Evolutionary conservation across 2,113 vertebrate species (phyloP).

Genomic region (Carollia perspicillata): DNA sequence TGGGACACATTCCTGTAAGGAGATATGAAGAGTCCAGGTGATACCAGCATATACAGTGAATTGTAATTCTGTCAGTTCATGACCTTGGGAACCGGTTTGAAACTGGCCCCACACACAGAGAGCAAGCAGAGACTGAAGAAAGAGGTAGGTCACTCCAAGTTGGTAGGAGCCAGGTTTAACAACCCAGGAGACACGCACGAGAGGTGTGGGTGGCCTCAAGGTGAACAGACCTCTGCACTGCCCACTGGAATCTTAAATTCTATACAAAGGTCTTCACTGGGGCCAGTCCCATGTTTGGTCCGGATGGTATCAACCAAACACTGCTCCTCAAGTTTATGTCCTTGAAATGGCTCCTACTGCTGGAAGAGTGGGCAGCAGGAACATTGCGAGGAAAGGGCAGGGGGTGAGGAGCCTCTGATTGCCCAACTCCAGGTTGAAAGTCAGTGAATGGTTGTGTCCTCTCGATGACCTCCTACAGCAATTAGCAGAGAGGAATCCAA

Average conservation of each 20-base stretch:
- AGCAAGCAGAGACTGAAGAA: neutral
- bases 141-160: neutral
- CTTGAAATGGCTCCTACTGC: neutral
- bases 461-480: neutral
- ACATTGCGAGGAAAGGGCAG: neutral
- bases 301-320: neutral
- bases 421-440: no score
- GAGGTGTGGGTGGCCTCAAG: neutral
- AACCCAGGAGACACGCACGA: no score
- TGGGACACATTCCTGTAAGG: neutral
- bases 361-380: neutral
- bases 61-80: neutral
- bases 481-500: neutral
- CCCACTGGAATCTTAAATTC: neutral
- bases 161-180: neutral
- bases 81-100: neutral
- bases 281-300: neutral
- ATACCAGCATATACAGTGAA: fast-evolving
- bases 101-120: neutral
- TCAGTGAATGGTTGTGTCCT: neutral
- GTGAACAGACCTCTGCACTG: neutral
- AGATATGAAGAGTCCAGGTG: neutral
- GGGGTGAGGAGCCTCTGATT: neutral
- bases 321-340: neutral
- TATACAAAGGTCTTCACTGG: neutral